Evolutionary conservation across 2,888 invertebrate species (phyloP).

Genomic region (Bembecia ichneumoniformis): DNA sequence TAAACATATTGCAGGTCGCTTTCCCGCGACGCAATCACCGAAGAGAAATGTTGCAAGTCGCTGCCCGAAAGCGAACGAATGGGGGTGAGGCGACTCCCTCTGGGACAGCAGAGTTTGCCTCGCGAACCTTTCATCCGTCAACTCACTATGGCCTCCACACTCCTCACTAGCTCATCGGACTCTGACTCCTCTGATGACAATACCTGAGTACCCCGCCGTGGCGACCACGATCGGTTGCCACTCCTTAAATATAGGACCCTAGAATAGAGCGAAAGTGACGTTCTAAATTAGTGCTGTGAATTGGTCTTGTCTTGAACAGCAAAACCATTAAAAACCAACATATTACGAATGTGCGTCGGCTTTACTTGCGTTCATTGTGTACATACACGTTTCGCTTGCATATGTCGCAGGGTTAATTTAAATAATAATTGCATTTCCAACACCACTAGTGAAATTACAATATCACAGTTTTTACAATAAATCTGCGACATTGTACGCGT

Average conservation of each 20-base stretch:
- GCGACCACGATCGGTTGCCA: conserved; percentile 66
- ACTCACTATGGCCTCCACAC: conserved; percentile 73
- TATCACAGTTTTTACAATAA: too few species aligned
- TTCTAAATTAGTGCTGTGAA: conserved; percentile 41
- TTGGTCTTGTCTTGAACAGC: conserved; percentile 23
- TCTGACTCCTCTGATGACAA: conserved; percentile 65
- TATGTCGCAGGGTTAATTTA: too few species aligned
- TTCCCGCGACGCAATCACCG: conserved; percentile 79
- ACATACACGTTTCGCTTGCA: too few species aligned
- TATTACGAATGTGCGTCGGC: too few species aligned
- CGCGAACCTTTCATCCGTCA: conserved; percentile 74
- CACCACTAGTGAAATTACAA: too few species aligned
- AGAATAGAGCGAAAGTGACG: conserved; percentile 27
- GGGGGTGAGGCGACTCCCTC: conserved; percentile 62
- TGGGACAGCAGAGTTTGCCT: conserved; percentile 72
- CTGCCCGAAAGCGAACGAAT: conserved; percentile 73
- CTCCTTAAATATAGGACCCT: conserved; percentile 59
- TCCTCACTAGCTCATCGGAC: conserved; percentile 76
- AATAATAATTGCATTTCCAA: too few species aligned
- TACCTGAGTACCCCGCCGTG: conserved; percentile 67
- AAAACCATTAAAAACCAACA: too few species aligned
- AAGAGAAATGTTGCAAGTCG: conserved; percentile 77
- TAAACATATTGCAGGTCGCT: conserved; percentile 55
- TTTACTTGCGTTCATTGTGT: too few species aligned
- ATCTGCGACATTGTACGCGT: too few species aligned